phyloP scores from a whole-genome alignment of 1,140 invertebrate genomes.

The Maniola jurtina region DNA sequence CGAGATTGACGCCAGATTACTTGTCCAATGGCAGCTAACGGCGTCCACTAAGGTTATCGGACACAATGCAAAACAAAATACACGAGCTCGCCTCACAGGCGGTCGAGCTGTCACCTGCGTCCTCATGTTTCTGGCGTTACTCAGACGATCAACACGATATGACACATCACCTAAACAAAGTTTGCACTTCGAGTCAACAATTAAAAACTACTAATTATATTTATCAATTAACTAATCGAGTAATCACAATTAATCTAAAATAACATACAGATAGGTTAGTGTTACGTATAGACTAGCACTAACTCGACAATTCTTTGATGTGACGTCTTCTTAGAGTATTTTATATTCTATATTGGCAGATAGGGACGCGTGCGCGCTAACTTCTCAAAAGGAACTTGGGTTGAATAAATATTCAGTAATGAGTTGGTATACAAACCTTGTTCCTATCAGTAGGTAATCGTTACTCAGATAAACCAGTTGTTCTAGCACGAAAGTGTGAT shows the following conservation, averaged over 20 bases:
- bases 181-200: slow-evolving; percentile 25
- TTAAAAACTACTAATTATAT: slow-evolving; percentile 19
- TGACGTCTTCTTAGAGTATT: slow-evolving; percentile 8
- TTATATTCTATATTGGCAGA: slow-evolving; percentile 8
- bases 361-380: background rate
- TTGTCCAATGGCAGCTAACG: no score
- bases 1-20: no score
- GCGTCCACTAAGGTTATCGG: no score
- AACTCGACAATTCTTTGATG: slow-evolving; percentile 8
- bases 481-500: background rate
- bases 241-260: slow-evolving; percentile 31
- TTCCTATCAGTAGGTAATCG: background rate
- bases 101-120: background rate
- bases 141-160: slow-evolving; percentile 42
- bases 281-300: slow-evolving; percentile 20
- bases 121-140: slow-evolving; percentile 41
- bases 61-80: background rate
- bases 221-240: slow-evolving; percentile 9
- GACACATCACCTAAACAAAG: slow-evolving; percentile 42
- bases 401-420: slow-evolving; percentile 4
- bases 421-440: background rate
- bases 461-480: background rate
- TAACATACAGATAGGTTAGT: slow-evolving; percentile 16
- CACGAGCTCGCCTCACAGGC: background rate
- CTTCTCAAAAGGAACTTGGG: background rate